A percentile compares a stretch with the other conserved stretches of the same genome.
phyloP scores from a whole-genome alignment of 2,797 vertebrate genomes.

The Pogoniulus pusillus region DNA sequence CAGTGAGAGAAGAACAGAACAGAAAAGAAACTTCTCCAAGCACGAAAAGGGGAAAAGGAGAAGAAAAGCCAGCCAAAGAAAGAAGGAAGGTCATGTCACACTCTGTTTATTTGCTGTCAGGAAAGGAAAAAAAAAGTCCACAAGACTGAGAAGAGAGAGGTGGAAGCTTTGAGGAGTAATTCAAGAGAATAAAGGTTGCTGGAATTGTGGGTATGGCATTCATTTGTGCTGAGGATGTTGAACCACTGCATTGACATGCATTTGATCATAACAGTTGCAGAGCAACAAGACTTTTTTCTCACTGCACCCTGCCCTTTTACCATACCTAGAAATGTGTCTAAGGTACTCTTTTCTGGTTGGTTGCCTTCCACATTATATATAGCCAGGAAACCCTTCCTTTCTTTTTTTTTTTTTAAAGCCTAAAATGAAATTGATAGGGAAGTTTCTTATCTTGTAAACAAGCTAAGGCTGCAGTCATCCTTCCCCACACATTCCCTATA shows the following conservation, averaged over 20 bases:
- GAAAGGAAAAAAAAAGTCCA: not conserved
- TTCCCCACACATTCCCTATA: not conserved
- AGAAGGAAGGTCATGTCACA: not conserved
- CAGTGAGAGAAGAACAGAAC: conserved; percentile 7
- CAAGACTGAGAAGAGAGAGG: conserved; percentile 26
- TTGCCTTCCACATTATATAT: not conserved
- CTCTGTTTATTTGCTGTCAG: conserved; percentile 44
- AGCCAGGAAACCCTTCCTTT: not conserved
- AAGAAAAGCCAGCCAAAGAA: conserved; percentile 7
- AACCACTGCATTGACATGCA: conserved; percentile 4
- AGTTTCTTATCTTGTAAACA: conserved; percentile 14
- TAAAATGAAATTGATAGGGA: conserved; percentile 11
- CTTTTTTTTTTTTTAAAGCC: not conserved
- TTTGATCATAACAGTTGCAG: conserved; percentile 30
- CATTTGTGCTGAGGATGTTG: conserved; percentile 2
- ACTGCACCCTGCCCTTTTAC: not conserved
- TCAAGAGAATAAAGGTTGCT: conserved; percentile 34
- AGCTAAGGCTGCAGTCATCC: not conserved
- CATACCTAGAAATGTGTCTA: not conserved
- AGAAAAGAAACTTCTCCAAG: conserved; percentile 23
- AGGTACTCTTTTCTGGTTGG: not conserved
- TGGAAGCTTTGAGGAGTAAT: conserved; percentile 35
- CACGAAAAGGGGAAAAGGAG: not conserved
- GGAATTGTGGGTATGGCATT: conserved; percentile 5
- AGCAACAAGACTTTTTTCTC: not conserved